Conservation (phyloP, 2,797 vertebrate species). For the Orestias chungarensis region DNA sequence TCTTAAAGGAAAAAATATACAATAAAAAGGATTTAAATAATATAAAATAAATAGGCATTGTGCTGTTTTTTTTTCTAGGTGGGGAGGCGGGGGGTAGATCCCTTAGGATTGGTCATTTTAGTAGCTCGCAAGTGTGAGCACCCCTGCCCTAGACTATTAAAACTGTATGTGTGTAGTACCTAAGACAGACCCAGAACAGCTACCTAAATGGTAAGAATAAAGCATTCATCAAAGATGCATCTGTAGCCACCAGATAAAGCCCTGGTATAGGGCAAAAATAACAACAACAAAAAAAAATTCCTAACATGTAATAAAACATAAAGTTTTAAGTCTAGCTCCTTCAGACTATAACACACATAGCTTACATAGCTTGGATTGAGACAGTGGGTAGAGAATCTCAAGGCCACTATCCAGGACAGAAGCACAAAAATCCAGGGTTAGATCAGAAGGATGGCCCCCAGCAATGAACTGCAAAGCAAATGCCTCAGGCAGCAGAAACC, state of each 20-base stretch:
- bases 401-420: slow-evolving; percentile 8
- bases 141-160: neutral
- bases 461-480: neutral
- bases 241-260: neutral
- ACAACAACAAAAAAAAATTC: neutral
- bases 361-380: too few relatives aligned
- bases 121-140: too few relatives aligned
- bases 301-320: neutral
- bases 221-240: neutral
- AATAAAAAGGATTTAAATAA: too few relatives aligned
- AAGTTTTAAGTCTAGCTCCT: neutral
- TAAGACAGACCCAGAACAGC: neutral
- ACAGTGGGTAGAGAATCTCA: neutral
- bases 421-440: slow-evolving; percentile 5
- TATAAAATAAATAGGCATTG: too few relatives aligned
- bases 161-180: too few relatives aligned
- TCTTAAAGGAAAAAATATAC: too few relatives aligned
- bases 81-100: too few relatives aligned
- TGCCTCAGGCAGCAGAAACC: slow-evolving; percentile 10
- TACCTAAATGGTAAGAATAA: neutral
- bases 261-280: neutral
- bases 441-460: slow-evolving; percentile 1
- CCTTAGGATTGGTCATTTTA: too few relatives aligned
- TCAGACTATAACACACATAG: neutral
- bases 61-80: too few relatives aligned